Evolutionary conservation across 2,113 vertebrate species (phyloP), one percentile per base, ranked within the genome.

Genomic region (Myiagra hebetior): DNA sequence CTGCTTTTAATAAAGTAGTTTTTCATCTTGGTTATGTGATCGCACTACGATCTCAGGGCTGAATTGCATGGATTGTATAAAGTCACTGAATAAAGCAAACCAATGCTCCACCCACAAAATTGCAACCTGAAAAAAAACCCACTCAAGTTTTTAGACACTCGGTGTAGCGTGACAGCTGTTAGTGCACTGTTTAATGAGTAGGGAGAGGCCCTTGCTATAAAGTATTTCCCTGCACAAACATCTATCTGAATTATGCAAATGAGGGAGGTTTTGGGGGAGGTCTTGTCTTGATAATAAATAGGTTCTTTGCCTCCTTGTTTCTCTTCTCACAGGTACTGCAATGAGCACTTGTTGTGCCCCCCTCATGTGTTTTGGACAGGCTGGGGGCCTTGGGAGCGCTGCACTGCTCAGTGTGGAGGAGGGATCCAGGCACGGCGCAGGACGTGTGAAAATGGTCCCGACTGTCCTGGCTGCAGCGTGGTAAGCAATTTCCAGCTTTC

Each of bases 331-430:
- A 99, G 99, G 96, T 99, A 99, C 97, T 99, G 99, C 96, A 99
- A 99, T 16, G 99, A 99, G 94, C 99, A 99, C 81, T 97, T 99
- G 95, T 98, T 99, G 70, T 99, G 99, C 94, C 99, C 99, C 1
- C 99, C 99, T 3, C 99, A 99, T 3, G 86, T 99, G 89, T 99
- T 99, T 96, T 99, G 99, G 99, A 99, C 99, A 6, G 98, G 99
- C 92, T 99, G 99, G 99, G 99, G 99, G 17, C 98, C 98, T 0
- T 99, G 99, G 99, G 99, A 99, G 78, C 99, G 99, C 67, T 99
- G 99, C 96, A 99, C 98, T 1, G 98, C 98, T 59, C 99, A 99
- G 31, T 99, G 99, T 0, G 99, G 99, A 26, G 99, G 99, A 8
- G 99, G 99, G 77, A 98, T 99, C 96, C 99, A 99, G 91, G 98